These are phyloP conservation scores for Nipponacmea schrenckii DNA, from an alignment of 2,888 invertebrate genomes.

Conservation along the genomic window DNA sequence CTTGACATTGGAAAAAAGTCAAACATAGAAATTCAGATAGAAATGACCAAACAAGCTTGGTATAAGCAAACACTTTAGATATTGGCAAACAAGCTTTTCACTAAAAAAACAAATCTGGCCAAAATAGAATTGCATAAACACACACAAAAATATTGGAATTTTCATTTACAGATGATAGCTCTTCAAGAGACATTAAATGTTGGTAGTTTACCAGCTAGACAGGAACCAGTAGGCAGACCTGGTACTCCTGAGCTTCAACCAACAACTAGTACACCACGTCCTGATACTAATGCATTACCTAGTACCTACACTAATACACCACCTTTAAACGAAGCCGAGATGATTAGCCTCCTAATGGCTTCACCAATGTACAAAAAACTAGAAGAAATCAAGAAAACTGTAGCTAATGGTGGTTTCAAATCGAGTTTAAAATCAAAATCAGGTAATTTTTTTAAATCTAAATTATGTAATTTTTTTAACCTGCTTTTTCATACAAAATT, in stretches of 20 bases:
- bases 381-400: conserved; percentile 58
- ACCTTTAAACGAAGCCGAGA: conserved; percentile 62
- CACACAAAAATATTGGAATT: no score
- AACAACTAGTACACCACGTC: neutral
- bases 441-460: conserved; percentile 28
- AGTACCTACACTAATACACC: conserved; percentile 55
- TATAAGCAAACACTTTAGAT: no score
- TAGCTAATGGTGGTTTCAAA: conserved; percentile 47
- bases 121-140: no score
- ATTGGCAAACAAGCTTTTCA: no score
- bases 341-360: conserved; percentile 61
- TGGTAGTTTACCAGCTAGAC: conserved; percentile 36
- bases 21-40: no score
- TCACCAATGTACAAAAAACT: conserved; percentile 65
- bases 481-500: no score
- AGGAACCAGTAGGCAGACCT: conserved; percentile 19
- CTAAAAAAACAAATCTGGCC: no score
- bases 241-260: neutral
- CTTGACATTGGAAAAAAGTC: no score
- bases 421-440: conserved; percentile 26
- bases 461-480: no score
- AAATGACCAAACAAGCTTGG: no score
- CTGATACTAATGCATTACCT: conserved; percentile 27
- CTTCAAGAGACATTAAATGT: conserved; percentile 60
- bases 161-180: conserved; percentile 50